A percentile compares a stretch with the other conserved stretches of the same genome.
These are phyloP conservation scores for Peromyscus eremicus DNA, from an alignment of 2,797 vertebrate species.

Conservation along the genomic window DNA sequence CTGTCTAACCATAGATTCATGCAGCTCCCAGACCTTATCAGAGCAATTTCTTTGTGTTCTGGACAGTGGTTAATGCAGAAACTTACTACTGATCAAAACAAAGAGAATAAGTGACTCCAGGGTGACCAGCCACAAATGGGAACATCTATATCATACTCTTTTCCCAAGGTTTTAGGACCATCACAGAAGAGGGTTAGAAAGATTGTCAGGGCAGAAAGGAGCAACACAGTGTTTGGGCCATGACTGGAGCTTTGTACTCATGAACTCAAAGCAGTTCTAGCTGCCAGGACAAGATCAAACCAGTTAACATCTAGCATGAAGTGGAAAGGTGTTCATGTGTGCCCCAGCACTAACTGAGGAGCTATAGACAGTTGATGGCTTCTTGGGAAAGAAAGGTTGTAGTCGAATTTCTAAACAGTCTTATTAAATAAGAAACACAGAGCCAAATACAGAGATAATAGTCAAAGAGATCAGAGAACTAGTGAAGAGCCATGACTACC, in stretches of 20 bases:
- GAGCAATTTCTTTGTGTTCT: neutral
- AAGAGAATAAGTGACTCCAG: neutral
- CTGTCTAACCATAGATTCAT: neutral
- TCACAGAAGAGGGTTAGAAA: neutral
- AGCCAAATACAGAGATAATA: too few species aligned
- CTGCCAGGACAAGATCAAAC: neutral
- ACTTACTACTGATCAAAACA: neutral
- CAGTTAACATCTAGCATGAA: neutral
- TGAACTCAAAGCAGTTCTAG: neutral
- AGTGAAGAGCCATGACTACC: too few species aligned
- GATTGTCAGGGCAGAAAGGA: too few species aligned
- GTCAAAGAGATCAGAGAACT: too few species aligned
- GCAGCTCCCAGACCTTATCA: neutral
- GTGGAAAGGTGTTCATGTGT: neutral
- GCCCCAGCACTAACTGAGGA: neutral
- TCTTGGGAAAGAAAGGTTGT: neutral
- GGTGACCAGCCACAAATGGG: too few species aligned
- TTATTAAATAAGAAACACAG: too few species aligned
- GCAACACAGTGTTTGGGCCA: neutral
- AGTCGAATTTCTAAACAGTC: too few species aligned
- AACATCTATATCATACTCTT: neutral
- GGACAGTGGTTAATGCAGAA: neutral
- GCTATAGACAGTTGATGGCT: neutral
- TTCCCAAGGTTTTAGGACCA: too few species aligned
- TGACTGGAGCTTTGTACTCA: too few species aligned